Evolutionary conservation across 1,140 invertebrate genomes (phyloP), one percentile per base, ranked within the genome.

Genomic region (Mya arenaria): DNA sequence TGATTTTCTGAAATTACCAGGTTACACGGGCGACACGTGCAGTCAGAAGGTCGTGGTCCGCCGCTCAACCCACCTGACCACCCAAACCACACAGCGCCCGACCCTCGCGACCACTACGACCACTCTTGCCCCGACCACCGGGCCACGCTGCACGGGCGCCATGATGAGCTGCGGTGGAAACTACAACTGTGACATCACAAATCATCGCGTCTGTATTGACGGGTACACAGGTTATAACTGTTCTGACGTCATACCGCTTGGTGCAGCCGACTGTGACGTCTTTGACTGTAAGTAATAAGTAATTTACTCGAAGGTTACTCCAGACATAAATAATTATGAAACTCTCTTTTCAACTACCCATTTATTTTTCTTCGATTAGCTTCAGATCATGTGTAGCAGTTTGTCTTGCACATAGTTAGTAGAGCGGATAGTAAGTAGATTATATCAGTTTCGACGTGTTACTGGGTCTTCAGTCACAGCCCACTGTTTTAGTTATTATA

Each of bases 251-350:
- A 68, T 78, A 55, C 75, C 75, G 0, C 25, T 25, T 30, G 75
- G 75, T 4, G 0, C 23, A 15, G 48, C 44, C 0, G 75, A 78
- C 32, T 78, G 75, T 32, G 36, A 68, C 56, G 75, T 44, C 19
- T 78, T 68, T 78, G 75, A 78, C 23, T 66, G 75, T 78, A 56
- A 44, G 62, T 68, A n/a, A n/a, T n/a, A n/a, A n/a, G n/a, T n/a
- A n/a, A n/a, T n/a, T n/a, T n/a, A n/a, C n/a, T n/a, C n/a, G n/a
- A n/a, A n/a, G n/a, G n/a, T n/a, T n/a, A n/a, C n/a, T n/a, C n/a
- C n/a, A n/a, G n/a, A n/a, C n/a, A n/a, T n/a, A n/a, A n/a, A n/a
- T n/a, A n/a, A n/a, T n/a, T n/a, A n/a, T n/a, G n/a, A n/a, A n/a
- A n/a, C n/a, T n/a, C n/a, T n/a, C n/a, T n/a, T n/a, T n/a, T n/a